Percentiles rank a stretch among this genome's conserved stretches.
phyloP scores from a whole-genome alignment of 2,113 vertebrate species.

The Crotalus horridus region DNA sequence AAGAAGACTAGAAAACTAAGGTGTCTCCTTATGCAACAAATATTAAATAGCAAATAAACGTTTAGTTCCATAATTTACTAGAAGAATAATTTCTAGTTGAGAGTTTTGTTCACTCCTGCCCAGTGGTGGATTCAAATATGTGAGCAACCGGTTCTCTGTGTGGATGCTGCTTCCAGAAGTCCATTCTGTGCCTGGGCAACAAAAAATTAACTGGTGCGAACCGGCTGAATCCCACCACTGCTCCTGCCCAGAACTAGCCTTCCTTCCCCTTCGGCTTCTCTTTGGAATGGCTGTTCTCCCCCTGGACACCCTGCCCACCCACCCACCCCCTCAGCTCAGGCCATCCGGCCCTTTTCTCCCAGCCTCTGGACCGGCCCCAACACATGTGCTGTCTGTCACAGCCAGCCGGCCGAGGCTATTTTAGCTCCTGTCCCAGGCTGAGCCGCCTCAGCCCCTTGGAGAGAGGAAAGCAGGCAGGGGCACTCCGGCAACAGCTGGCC shows the following conservation, averaged over 20 bases:
- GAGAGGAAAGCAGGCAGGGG: not conserved
- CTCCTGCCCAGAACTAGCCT: not conserved
- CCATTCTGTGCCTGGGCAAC: no score
- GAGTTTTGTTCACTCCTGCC: not conserved
- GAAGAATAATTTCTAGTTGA: not conserved
- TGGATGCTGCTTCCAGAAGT: no score
- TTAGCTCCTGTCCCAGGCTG: not conserved
- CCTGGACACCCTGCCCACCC: constrained; percentile 28
- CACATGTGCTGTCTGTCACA: not conserved
- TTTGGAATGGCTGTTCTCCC: not conserved
- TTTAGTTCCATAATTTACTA: not conserved
- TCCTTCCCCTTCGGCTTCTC: not conserved
- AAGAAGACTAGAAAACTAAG: not conserved
- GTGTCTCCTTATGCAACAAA: not conserved
- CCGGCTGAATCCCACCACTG: no score
- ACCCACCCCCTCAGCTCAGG: not conserved
- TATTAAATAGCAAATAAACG: not conserved
- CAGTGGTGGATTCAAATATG: no score
- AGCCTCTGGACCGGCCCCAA: not conserved
- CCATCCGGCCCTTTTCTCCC: constrained; percentile 48
- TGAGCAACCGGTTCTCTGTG: no score
- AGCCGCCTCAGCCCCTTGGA: not conserved
- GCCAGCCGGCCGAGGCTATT: not conserved
- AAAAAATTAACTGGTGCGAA: no score
- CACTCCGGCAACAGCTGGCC: not conserved